A percentile compares a stretch with the other conserved stretches of the same genome.
These are phyloP conservation scores for Haliaeetus leucogaster DNA, from an alignment of 2,113 vertebrate species.

Conservation along the genomic window DNA sequence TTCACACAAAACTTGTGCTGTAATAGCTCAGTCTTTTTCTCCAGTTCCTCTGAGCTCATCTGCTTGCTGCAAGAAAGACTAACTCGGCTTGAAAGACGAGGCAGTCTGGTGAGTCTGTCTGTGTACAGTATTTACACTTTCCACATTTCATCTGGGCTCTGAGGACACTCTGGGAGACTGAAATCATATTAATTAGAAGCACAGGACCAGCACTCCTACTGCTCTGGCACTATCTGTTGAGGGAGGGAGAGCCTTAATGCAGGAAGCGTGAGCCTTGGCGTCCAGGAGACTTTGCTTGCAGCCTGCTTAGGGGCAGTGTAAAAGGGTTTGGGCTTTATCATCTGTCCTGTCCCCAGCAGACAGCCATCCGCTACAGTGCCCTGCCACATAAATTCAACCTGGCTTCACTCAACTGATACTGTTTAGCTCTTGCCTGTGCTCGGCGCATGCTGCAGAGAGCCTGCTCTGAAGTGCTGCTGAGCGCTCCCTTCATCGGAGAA, in stretches of 20 bases:
- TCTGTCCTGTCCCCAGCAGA: not conserved
- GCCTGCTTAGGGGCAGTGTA: not conserved
- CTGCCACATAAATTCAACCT: not conserved
- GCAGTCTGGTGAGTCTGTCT: slow-evolving; percentile 20
- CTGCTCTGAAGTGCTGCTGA: not conserved
- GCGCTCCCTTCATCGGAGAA: not conserved
- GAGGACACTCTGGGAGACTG: not conserved
- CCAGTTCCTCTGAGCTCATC: slow-evolving; percentile 15
- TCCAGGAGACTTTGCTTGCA: not conserved
- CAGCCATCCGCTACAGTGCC: not conserved
- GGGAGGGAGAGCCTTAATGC: not conserved
- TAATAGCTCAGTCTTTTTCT: slow-evolving; percentile 14
- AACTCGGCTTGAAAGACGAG: slow-evolving; percentile 10
- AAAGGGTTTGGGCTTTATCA: not conserved
- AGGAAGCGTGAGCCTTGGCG: not conserved
- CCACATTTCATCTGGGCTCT: slow-evolving; percentile 29
- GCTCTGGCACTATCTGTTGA: not conserved
- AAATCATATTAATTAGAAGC: slow-evolving; percentile 51
- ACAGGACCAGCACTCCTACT: not conserved
- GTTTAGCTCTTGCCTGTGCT: not conserved
- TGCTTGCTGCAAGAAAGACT: slow-evolving; percentile 46
- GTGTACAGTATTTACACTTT: slow-evolving; percentile 54
- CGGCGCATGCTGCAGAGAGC: not conserved
- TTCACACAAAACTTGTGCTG: slow-evolving; percentile 38
- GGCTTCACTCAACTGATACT: not conserved